phyloP scores from a whole-genome alignment of 2,888 invertebrate species.

The Nomada hirtipes region DNA sequence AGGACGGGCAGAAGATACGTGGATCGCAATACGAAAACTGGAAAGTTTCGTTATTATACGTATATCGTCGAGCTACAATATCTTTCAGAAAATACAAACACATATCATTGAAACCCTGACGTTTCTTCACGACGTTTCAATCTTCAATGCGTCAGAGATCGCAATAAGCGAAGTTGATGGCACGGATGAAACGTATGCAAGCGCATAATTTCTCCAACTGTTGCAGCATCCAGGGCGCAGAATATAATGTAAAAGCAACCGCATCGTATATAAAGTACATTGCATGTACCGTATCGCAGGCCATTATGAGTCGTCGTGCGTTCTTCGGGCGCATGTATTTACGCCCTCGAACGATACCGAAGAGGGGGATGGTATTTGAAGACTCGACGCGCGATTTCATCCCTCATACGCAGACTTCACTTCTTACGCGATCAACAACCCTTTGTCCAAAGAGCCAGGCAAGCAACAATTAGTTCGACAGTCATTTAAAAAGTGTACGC shows the following conservation, averaged over 20 bases:
- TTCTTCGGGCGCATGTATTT: slow-evolving; percentile 73
- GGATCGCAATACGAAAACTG: no score
- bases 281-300: slow-evolving; percentile 24
- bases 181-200: neutral
- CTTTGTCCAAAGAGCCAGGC: neutral
- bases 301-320: slow-evolving; percentile 67
- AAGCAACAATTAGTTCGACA: neutral
- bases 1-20: no score
- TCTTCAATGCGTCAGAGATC: slow-evolving; percentile 17
- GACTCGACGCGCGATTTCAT: slow-evolving; percentile 72
- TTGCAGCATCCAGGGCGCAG: neutral
- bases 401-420: slow-evolving; percentile 72
- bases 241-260: slow-evolving; percentile 17
- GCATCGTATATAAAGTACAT: slow-evolving; percentile 8
- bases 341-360: slow-evolving; percentile 48
- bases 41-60: no score
- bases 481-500: neutral
- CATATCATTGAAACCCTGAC: neutral
- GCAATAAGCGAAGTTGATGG: neutral
- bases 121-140: neutral
- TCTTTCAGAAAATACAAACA: neutral
- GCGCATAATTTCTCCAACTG: slow-evolving; percentile 1
- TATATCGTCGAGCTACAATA: neutral
- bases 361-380: slow-evolving; percentile 78
- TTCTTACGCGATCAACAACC: slow-evolving; percentile 48